phyloP scores from a whole-genome alignment of 2,113 vertebrate species.

The Pandion haliaetus region DNA sequence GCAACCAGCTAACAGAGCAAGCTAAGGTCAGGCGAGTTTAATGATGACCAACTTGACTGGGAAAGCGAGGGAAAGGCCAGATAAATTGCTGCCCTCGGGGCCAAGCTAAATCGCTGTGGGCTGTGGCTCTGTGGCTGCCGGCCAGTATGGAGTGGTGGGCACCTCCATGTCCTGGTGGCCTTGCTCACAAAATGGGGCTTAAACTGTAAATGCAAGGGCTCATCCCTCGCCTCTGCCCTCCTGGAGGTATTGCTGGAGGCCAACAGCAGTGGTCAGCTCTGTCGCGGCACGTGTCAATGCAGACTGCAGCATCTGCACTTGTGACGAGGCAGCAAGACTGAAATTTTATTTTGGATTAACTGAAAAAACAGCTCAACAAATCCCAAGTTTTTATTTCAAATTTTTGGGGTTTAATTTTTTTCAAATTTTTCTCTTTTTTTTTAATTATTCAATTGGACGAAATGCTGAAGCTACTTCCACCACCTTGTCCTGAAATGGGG shows the following conservation, averaged over 20 bases:
- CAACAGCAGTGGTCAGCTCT: neutral
- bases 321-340: neutral
- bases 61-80: neutral
- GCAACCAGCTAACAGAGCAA: neutral
- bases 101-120: neutral
- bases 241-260: accelerated
- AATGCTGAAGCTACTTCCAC: neutral
- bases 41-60: neutral
- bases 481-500: neutral
- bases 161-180: neutral
- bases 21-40: neutral
- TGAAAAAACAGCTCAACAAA: neutral
- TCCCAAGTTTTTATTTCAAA: neutral
- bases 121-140: neutral
- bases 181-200: neutral
- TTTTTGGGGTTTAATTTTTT: neutral
- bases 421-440: neutral
- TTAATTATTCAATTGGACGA: neutral
- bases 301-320: neutral
- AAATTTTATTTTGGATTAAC: neutral
- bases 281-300: accelerated
- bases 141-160: neutral
- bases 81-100: neutral
- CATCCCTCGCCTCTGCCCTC: neutral
- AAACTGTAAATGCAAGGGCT: neutral